phyloP scores from a whole-genome alignment of 2,888 invertebrate species.

The Xanthia togata region DNA sequence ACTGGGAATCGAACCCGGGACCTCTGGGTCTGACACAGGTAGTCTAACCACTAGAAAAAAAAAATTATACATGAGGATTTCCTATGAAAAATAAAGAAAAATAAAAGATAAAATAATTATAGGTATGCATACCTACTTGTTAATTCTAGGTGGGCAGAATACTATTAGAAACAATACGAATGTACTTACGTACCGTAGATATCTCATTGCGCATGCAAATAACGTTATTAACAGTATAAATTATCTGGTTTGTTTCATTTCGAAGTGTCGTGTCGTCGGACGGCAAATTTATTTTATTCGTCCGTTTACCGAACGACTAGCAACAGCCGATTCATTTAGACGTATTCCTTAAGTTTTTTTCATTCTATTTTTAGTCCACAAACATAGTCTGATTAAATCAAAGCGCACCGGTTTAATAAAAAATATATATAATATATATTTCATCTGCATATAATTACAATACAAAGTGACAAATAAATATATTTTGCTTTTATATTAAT shows the following conservation, averaged over 20 bases:
- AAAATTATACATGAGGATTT: background rate
- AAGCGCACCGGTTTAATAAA: slow-evolving; percentile 14
- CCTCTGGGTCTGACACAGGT: too few relatives aligned
- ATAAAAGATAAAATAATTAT: too few relatives aligned
- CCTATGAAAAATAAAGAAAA: background rate
- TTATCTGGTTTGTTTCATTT: background rate
- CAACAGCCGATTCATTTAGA: too few relatives aligned
- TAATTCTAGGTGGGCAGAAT: background rate
- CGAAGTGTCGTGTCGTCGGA: too few relatives aligned
- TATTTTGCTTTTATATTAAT: slow-evolving; percentile 11
- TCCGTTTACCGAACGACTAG: too few relatives aligned
- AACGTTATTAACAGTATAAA: slow-evolving; percentile 20
- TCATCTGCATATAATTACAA: background rate
- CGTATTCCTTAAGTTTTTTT: slow-evolving; percentile 1
- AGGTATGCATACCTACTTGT: too few relatives aligned
- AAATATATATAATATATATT: background rate
- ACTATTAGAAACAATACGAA: background rate
- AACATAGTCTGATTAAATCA: slow-evolving; percentile 4
- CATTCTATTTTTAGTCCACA: slow-evolving; percentile 3
- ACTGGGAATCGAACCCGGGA: too few relatives aligned
- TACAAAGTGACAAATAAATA: background rate
- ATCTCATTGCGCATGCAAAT: background rate
- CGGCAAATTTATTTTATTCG: too few relatives aligned
- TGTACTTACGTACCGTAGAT: background rate
- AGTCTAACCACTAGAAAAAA: too few relatives aligned